Evolutionary conservation across 2,113 vertebrate species (phyloP), one percentile per base, ranked within the genome.

Genomic region (Quiscalus mexicanus): DNA sequence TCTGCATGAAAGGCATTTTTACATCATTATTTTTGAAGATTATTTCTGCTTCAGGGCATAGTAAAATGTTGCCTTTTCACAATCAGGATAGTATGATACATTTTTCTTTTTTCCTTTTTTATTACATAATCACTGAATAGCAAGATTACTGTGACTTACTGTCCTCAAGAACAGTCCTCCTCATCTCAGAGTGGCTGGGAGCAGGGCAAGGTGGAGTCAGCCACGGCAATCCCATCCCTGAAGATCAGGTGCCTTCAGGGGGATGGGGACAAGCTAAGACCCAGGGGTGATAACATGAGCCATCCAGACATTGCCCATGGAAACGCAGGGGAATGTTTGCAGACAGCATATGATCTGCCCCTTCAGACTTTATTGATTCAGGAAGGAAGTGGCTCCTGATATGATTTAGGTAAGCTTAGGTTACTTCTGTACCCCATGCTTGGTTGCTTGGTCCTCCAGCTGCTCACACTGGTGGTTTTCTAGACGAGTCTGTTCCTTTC

Each of bases 231-330:
- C 10, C 3, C 14, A 56, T n/a, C 10, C 20, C 23, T 64, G 30
- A 24, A 44, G 18, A 42, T 10, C 24, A 37, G 18, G 12, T 22
- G 37, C 15, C 3, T 60, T 33, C 3, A 2, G 6, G 23, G 6
- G 12, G 4, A 42, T 27, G 16, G 7, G 5, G 4, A 39, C 0
- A 1, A 69, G 12, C 3, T 15, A 31, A 65, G 28, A 6, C 27
- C 9, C 1, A 7, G 41, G 15, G 4, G 2, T 53, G 21, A 37
- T 28, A 18, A 2, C 7, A 20, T 14, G 2, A 21, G 28, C 25
- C 20, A 62, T 49, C 13, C 33, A 63, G 50, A 67, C 2, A n/a
- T 1, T n/a, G 28, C 2, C 24, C 19, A 28, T 7, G 17, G n/a
- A 58, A 25, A 70, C 0, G 0, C 13, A 47, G 9, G 5, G 7